Evolutionary conservation across 2,888 invertebrate genomes (phyloP), one percentile per base, ranked within the genome.

Genomic region (Rhagonycha fulva): DNA sequence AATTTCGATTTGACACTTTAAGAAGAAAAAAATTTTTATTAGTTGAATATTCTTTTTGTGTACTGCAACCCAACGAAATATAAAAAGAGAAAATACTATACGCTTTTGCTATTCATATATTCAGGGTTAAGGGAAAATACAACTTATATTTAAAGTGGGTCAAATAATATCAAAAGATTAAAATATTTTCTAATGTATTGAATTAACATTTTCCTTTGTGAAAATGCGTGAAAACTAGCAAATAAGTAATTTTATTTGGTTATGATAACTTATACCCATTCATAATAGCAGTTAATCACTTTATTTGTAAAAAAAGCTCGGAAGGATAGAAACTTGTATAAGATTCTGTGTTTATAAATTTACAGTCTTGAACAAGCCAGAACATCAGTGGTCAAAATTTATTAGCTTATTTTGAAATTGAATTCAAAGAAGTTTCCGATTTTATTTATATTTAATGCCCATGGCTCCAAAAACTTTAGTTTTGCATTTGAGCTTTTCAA

Each of bases 1-100:
- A 75, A 75, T 75, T 75, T 71, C 70, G 62, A 68, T 75, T 68
- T 66, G 63, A 66, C 63, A 66, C 63, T 66, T 66, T 66, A 66
- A 66, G 63, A 66, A 66, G 62, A 68, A 68, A 72, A 72, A 72
- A 72, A 72, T 32, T 72, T 72, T 61, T 32, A 72, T 61, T 68
- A 68, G 61, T 61, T 14, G 72, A 68, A 72, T 61, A 72, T 72
- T 28, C 72, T 62, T 23, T 66, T 68, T 72, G 72, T 62, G 60
- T 30, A 24, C 66, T 63, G 30, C 26, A 71, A 62, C 66, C 63
- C 61, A n/a, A 28, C 30, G 68, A 12, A 62, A 67, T 26, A 63
- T 66, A 72, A 72, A 72, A 62, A 72, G 68, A 72, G 61, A 61
- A 66, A 66, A 66, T 66, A 67, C 72, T 66, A 32, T 28, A 28